Conservation (phyloP, 2,888 invertebrate species). For the Parascotia fuliginaria region DNA sequence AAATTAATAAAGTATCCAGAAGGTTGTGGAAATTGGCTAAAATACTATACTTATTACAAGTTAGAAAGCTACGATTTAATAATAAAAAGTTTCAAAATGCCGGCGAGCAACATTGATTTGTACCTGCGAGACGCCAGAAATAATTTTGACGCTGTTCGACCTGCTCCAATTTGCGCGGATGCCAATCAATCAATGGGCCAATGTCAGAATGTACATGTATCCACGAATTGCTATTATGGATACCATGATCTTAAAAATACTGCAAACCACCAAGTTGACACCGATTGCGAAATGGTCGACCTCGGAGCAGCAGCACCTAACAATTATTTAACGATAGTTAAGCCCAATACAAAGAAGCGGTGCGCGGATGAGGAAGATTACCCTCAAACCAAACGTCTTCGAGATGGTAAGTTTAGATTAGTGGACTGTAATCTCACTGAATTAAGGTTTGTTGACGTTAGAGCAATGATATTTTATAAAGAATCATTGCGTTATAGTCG, state of each 20-base stretch:
- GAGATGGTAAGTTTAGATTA: conserved; percentile 72
- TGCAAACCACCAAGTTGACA: conserved; percentile 51
- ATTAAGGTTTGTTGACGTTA: conserved; percentile 25
- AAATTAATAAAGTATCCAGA: too few species aligned
- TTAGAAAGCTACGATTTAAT: not conserved
- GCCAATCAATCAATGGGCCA: conserved; percentile 70
- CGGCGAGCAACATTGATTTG: conserved; percentile 72
- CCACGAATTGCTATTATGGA: conserved; percentile 83
- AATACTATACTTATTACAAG: too few species aligned
- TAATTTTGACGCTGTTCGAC: conserved; percentile 78
- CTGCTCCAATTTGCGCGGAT: conserved; percentile 72
- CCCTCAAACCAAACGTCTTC: conserved; percentile 72
- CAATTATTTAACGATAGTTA: conserved; percentile 45
- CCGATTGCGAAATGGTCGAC: conserved; percentile 78
- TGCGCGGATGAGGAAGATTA: conserved; percentile 68
- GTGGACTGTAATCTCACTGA: conserved; percentile 61
- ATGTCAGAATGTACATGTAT: conserved; percentile 78
- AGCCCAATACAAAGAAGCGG: conserved; percentile 68
- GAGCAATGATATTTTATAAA: too few species aligned
- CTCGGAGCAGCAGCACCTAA: conserved; percentile 38
- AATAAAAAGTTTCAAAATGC: conserved; percentile 53
- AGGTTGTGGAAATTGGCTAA: too few species aligned
- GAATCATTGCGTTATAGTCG: not conserved
- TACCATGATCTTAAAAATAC: conserved; percentile 69
- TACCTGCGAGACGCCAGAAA: conserved; percentile 77